Percentiles rank a stretch among this genome's conserved stretches.
Evolutionary conservation across 2,888 invertebrate genomes (phyloP).

Genomic region (Papilio protenor): DNA sequence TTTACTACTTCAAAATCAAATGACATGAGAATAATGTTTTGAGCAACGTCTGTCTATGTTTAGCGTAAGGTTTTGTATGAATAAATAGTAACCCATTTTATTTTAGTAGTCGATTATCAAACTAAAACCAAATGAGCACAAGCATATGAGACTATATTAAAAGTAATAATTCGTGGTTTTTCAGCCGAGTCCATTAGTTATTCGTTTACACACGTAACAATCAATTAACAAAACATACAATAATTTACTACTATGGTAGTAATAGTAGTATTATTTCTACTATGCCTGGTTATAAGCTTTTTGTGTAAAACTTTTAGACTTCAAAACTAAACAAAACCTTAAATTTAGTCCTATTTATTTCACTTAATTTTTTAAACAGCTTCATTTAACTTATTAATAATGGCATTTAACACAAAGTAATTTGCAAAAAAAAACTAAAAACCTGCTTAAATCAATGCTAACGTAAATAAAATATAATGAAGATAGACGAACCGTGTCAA

Average conservation of each 20-base stretch:
- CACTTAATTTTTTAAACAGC: not conserved
- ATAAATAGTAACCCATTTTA: not conserved
- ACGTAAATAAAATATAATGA: slow-evolving; percentile 5
- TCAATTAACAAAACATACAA: slow-evolving; percentile 15
- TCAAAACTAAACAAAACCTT: not conserved
- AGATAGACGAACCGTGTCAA: slow-evolving; percentile 14
- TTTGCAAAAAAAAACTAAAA: not conserved
- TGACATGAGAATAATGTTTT: not conserved
- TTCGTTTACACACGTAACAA: not conserved
- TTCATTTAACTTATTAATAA: not conserved
- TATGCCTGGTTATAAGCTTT: not conserved
- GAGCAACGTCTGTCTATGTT: not conserved
- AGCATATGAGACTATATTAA: not conserved
- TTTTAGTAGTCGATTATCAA: not conserved
- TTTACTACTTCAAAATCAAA: not conserved
- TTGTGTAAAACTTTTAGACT: not conserved
- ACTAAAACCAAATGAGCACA: not conserved
- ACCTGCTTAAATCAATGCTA: not conserved
- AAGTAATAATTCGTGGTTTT: not conserved
- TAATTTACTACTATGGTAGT: not conserved
- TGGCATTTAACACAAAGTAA: not conserved
- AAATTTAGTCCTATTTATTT: not conserved
- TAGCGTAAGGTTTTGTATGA: too few species aligned
- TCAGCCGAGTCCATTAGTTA: not conserved
- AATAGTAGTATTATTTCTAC: too few species aligned